Percentiles rank a stretch among this genome's conserved stretches.
These are phyloP conservation scores for Jacana jacana DNA, from an alignment of 2,113 vertebrate species.

Conservation along the genomic window DNA sequence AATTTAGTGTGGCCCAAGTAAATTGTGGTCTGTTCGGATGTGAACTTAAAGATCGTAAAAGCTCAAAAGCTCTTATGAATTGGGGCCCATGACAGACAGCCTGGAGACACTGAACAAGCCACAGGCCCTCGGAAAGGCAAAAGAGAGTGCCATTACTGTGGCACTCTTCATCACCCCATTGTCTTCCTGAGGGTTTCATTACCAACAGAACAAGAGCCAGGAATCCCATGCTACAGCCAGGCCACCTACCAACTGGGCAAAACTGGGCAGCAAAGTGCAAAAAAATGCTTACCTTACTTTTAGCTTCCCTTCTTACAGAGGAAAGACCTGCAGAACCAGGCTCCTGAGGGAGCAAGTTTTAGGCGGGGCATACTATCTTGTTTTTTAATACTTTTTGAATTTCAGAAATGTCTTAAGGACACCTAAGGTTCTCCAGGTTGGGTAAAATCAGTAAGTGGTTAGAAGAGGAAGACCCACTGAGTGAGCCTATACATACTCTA, in stretches of 20 bases:
- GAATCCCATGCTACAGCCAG: background rate
- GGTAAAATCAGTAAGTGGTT: background rate
- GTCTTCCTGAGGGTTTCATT: background rate
- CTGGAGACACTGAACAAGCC: background rate
- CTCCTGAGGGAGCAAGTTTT: background rate
- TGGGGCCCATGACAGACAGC: background rate
- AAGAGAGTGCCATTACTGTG: background rate
- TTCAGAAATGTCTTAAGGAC: background rate
- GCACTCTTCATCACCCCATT: background rate
- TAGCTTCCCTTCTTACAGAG: background rate
- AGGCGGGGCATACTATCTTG: background rate
- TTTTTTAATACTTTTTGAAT: background rate
- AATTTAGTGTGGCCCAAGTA: background rate
- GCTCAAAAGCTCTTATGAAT: background rate
- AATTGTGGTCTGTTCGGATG: background rate
- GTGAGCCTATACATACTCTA: background rate
- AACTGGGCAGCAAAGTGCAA: background rate
- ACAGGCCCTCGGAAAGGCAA: background rate
- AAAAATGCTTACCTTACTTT: background rate
- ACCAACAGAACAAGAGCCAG: background rate
- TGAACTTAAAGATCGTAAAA: background rate
- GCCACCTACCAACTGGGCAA: background rate
- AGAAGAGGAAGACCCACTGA: background rate
- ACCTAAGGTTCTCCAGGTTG: background rate
- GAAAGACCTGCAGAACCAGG: background rate